phyloP scores from a whole-genome alignment of 2,797 vertebrate genomes.

The Aldrovandia affinis region DNA sequence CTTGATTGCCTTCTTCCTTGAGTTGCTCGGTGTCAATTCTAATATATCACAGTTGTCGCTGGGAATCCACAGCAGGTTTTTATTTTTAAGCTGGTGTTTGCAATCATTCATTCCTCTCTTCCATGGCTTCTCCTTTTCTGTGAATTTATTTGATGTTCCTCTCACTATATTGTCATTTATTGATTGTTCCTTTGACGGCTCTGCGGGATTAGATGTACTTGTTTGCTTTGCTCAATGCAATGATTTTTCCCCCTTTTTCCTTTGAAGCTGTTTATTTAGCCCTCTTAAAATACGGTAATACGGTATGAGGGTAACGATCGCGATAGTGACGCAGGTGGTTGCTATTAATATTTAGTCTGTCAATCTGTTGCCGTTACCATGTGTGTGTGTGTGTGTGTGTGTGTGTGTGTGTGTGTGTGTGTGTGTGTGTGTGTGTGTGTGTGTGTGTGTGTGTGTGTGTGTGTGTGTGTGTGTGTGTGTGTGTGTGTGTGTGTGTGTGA shows the following conservation, averaged over 20 bases:
- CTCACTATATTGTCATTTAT: slow-evolving; percentile 28
- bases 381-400: too few relatives aligned
- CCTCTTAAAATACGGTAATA: neutral
- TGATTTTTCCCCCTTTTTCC: neutral
- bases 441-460: too few relatives aligned
- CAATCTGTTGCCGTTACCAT: neutral
- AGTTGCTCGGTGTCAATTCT: slow-evolving; percentile 9
- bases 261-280: slow-evolving; percentile 13
- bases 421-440: too few relatives aligned
- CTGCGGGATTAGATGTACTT: slow-evolving; percentile 27
- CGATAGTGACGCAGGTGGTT: neutral
- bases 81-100: neutral
- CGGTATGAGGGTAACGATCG: neutral
- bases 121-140: neutral
- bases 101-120: neutral
- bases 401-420: too few relatives aligned
- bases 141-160: slow-evolving; percentile 13
- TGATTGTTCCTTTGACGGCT: slow-evolving; percentile 21
- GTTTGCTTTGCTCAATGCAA: slow-evolving; percentile 2
- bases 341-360: neutral
- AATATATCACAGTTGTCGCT: neutral
- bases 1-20: neutral
- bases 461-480: neutral
- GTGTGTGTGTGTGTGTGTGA: neutral
- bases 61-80: neutral